These are phyloP conservation scores for Falco rusticolus DNA, from an alignment of 2,797 vertebrate genomes.

Conservation along the genomic window DNA sequence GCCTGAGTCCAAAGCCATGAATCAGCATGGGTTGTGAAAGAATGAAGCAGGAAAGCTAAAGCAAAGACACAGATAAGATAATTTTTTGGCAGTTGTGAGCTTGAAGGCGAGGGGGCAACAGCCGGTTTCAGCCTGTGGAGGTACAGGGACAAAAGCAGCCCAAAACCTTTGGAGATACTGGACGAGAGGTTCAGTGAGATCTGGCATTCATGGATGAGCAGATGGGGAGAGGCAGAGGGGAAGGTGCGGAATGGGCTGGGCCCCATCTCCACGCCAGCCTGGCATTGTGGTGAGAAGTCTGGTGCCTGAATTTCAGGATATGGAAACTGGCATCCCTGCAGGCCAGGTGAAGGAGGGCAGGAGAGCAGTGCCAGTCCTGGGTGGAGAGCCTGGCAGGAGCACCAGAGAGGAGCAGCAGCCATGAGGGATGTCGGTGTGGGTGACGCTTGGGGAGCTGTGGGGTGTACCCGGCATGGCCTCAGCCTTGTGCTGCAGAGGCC, in stretches of 20 bases:
- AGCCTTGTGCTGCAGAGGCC: not conserved
- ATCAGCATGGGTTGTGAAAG: not conserved
- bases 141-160: not conserved
- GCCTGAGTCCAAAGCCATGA: constrained; percentile 7
- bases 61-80: not conserved
- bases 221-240: not conserved
- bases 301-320: not conserved
- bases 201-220: not conserved
- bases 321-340: not conserved
- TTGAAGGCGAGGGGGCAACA: not conserved
- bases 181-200: not conserved
- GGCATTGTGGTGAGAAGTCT: not conserved
- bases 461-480: fast-evolving
- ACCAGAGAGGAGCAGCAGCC: not conserved
- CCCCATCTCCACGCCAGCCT: fast-evolving
- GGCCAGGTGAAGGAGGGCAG: not conserved
- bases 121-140: not conserved
- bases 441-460: not conserved
- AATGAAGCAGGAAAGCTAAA: not conserved
- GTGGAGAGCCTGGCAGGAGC: not conserved
- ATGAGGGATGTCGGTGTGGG: fast-evolving
- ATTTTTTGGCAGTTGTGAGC: fast-evolving
- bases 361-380: not conserved
- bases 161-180: not conserved
- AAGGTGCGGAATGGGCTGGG: not conserved